phyloP scores from a whole-genome alignment of 2,888 invertebrate species.

The Neoaliturus tenellus region DNA sequence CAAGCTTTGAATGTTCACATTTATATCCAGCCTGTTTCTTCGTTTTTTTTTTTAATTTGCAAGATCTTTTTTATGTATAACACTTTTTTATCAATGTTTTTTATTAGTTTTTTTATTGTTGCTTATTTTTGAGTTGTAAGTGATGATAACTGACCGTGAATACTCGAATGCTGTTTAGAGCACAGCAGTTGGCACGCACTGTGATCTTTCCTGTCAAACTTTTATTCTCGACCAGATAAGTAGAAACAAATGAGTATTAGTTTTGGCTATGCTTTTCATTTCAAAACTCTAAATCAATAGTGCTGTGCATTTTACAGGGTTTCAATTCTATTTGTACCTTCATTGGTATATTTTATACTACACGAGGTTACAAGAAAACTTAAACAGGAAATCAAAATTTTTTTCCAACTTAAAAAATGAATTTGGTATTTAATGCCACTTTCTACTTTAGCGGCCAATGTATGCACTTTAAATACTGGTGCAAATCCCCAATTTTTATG shows the following conservation, averaged over 20 bases:
- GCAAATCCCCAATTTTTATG: too few relatives aligned
- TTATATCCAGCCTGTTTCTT: background rate
- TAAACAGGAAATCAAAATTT: too few relatives aligned
- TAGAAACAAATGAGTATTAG: background rate
- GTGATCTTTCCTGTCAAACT: background rate
- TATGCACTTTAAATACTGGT: too few relatives aligned
- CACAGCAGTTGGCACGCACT: slow-evolving; percentile 18
- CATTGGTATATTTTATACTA: too few relatives aligned
- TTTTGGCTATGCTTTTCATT: too few relatives aligned
- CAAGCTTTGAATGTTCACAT: background rate
- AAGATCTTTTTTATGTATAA: slow-evolving; percentile 13
- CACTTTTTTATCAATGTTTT: background rate
- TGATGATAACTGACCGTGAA: background rate
- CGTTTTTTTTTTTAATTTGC: slow-evolving; percentile 7
- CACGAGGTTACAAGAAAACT: too few relatives aligned
- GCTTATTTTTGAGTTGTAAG: background rate
- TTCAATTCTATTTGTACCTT: too few relatives aligned
- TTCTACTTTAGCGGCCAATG: too few relatives aligned
- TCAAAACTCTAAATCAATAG: too few relatives aligned
- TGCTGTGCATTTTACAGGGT: too few relatives aligned
- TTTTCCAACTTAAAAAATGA: too few relatives aligned
- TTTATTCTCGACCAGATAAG: background rate
- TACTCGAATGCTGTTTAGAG: slow-evolving; percentile 23
- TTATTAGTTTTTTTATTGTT: background rate
- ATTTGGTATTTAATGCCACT: too few relatives aligned